Percentiles rank a stretch among this genome's conserved stretches.
Conservation (phyloP, 2,888 invertebrate genomes). For the Caenorhabditis uteleia region DNA sequence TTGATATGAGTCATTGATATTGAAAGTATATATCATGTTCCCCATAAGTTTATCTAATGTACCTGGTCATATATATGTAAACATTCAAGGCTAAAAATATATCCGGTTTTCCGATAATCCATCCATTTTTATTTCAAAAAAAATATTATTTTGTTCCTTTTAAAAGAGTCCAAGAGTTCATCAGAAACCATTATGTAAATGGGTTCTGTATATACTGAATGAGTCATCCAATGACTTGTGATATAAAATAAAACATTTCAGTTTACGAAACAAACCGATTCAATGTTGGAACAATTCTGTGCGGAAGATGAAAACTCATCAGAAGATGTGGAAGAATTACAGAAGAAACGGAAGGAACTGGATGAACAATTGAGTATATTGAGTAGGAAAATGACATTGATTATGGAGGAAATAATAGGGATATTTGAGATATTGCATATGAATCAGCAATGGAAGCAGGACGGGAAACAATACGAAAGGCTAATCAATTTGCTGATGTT, state of each 20-base stretch:
- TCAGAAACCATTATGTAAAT: too few species aligned
- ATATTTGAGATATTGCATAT: conserved; percentile 14
- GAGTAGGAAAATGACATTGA: too few species aligned
- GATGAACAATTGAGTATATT: conserved; percentile 68
- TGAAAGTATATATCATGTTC: too few species aligned
- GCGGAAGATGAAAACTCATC: conserved; percentile 55
- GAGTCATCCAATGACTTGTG: background rate
- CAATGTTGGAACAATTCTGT: conserved; percentile 70
- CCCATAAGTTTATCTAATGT: too few species aligned
- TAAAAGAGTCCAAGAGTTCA: too few species aligned
- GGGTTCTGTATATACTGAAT: too few species aligned
- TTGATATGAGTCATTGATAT: too few species aligned
- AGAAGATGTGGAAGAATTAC: conserved; percentile 12
- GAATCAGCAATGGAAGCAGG: conserved; percentile 29
- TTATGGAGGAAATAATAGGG: too few species aligned
- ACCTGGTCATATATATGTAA: too few species aligned
- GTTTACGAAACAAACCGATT: conserved; percentile 70
- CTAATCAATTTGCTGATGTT: conserved; percentile 22
- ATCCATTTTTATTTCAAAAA: background rate
- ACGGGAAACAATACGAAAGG: conserved; percentile 17
- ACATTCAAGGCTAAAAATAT: too few species aligned
- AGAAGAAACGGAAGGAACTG: conserved; percentile 54
- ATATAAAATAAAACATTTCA: conserved; percentile 46
- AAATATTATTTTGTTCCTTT: background rate
- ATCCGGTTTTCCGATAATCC: too few species aligned